Evolutionary conservation across 2,888 invertebrate genomes (phyloP), one percentile per base, ranked within the genome.

Genomic region (Odontothrips loti): DNA sequence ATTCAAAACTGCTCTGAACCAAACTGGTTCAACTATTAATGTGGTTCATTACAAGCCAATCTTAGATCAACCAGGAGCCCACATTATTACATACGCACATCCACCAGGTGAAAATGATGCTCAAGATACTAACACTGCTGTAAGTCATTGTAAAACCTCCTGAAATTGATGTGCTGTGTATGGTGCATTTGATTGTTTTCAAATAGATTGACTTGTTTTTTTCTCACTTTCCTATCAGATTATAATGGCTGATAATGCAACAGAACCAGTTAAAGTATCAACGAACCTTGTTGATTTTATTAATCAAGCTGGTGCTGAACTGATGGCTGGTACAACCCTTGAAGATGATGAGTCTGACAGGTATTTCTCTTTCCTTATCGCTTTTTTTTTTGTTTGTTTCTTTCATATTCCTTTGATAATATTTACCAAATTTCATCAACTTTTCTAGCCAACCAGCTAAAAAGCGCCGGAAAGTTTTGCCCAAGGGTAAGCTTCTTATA

Each of bases 231-330:
- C 20, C 68, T 27, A 8, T 9, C 27, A 75, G 68, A 12, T 27
- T 2, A 10, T 27, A 9, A 12, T 27, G 23, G 23, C 23, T 27
- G 68, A 75, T 10, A 75, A 27, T 27, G n/a, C 27, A 27, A 27
- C 68, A 12, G 68, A 75, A 27, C 27, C 23, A 27, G 9, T 75
- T 27, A 23, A n/a, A 23, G 68, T 27, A 11, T 75, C 68, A 3
- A 75, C 68, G 11, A 75, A 75, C 23, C 23, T 75, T 8, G 68
- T 75, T 23, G 68, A 75, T 75, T 75, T 75, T 27, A 75, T 75
- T 9, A 75, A 75, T 75, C 68, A 27, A 27, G 68, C 68, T 11
- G 68, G 68, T 12, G 27, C 23, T 12, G 68, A 75, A 75, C 27
- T 75, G 10, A 75, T 27, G 3, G 68, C 23, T 27, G 23, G 23